A percentile compares a stretch with the other conserved stretches of the same genome.
These are phyloP conservation scores for Aspidoscelis tigris DNA, from an alignment of 2,113 vertebrate species.

Conservation along the genomic window DNA sequence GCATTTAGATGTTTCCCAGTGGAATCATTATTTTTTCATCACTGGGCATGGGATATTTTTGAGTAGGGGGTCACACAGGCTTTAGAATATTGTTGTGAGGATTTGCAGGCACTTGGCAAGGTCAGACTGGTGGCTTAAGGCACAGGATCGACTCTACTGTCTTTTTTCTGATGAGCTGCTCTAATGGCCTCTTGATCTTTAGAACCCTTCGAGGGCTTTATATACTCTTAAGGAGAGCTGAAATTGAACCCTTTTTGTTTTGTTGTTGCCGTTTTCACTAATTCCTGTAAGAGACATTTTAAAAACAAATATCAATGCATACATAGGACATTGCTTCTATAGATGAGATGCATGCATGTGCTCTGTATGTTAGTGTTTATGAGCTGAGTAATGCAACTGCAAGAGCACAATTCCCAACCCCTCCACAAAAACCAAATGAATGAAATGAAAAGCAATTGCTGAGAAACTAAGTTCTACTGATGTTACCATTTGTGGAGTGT, in stretches of 20 bases:
- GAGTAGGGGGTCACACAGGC: fast-evolving
- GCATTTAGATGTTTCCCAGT: not conserved
- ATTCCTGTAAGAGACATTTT: slow-evolving; percentile 3
- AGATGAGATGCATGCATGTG: not conserved
- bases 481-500: not conserved
- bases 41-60: not conserved
- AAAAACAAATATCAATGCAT: not conserved
- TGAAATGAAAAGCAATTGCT: not conserved
- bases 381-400: too few species aligned
- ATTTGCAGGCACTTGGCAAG: not conserved
- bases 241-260: not conserved
- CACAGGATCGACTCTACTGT: slow-evolving; percentile 3
- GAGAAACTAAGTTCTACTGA: not conserved
- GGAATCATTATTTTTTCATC: not conserved
- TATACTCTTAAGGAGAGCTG: slow-evolving; percentile 11
- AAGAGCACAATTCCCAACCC: not conserved
- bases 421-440: not conserved
- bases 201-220: not conserved
- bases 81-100: not conserved
- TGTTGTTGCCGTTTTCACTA: not conserved
- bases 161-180: slow-evolving; percentile 8
- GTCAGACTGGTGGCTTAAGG: slow-evolving; percentile 1
- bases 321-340: fast-evolving
- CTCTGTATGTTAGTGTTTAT: not conserved
- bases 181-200: slow-evolving; percentile 8